Evolutionary conservation across 2,888 invertebrate species (phyloP), one percentile per base, ranked within the genome.

Genomic region (Polydrusus pterygomalis): DNA sequence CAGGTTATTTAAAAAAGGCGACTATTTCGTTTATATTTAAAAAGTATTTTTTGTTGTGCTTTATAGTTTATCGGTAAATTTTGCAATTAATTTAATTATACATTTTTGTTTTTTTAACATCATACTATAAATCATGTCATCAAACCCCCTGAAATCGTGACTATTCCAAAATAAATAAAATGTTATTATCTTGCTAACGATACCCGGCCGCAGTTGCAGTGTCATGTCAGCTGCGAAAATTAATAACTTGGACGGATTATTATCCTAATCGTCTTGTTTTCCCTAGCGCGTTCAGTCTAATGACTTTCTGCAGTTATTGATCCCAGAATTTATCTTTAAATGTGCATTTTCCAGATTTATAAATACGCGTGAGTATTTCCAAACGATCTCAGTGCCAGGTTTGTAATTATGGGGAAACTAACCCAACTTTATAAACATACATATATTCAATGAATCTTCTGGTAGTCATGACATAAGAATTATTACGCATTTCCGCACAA

Each of bases 191-290:
- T 38, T 11, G 11, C 58, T 60, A 60, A 38, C 17, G 38, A 38
- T 38, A 18, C 38, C 58, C 15, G 58, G 38, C n/a, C 38, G 38
- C 38, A 30, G 56, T 58, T 58, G 56, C 56, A 38, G 11, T 60
- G 58, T 34, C 17, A 60, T 60, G 58, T 60, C 58, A 60, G 58
- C 58, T 60, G 38, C 38, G 34, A 38, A 38, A 60, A 60, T 60
- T 60, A 60, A 60, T 60, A 60, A 60, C 58, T 11, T 38, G 18
- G 58, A 60, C 58, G 38, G 17, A 60, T 60, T 60, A 60, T 60
- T 38, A 60, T 60, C 30, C 38, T 60, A 38, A 60, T 60, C 15
- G 58, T 60, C 58, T 38, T 60, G 38, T 60, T 60, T 60, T 38
- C 58, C 38, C 58, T 38, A 60, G 58, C 15, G 38, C 58, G 58